phyloP scores from a whole-genome alignment of 1,140 invertebrate genomes.

The Pectinophora gossypiella region DNA sequence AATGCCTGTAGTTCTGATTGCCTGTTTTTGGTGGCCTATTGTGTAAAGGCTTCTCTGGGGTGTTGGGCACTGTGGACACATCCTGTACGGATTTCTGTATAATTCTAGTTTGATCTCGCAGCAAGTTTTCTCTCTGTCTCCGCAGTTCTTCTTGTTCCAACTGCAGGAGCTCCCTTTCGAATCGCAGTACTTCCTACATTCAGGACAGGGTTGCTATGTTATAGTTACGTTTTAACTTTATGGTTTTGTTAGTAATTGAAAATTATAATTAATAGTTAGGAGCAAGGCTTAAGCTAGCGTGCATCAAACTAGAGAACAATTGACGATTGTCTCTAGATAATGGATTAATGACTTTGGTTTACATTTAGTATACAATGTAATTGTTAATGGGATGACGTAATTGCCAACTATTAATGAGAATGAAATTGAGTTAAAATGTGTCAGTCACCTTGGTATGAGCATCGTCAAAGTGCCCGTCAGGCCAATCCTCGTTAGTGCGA shows the following conservation, averaged over 20 bases:
- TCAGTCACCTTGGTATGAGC: slow-evolving; percentile 66
- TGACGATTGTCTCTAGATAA: no score
- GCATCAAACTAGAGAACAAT: neutral
- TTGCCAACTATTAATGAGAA: neutral
- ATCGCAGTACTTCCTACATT: slow-evolving; percentile 81
- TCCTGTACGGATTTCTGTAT: slow-evolving; percentile 81
- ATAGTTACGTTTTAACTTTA: slow-evolving; percentile 16
- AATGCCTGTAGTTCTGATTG: slow-evolving; percentile 78
- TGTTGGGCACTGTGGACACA: slow-evolving; percentile 56
- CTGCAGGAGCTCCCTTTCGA: slow-evolving; percentile 85
- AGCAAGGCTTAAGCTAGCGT: slow-evolving; percentile 27
- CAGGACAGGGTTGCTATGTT: slow-evolving; percentile 4
- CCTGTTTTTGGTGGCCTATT: slow-evolving; percentile 25
- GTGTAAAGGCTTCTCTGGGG: slow-evolving; percentile 37
- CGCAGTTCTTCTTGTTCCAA: slow-evolving; percentile 86
- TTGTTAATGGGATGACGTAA: no score
- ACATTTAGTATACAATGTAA: no score
- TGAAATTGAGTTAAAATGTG: slow-evolving; percentile 28
- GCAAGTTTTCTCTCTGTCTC: slow-evolving; percentile 81
- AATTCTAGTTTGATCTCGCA: slow-evolving; percentile 78
- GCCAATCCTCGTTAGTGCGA: slow-evolving; percentile 62
- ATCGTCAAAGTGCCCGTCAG: slow-evolving; percentile 60
- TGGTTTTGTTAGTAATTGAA: slow-evolving; percentile 6
- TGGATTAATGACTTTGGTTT: no score
- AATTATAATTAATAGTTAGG: slow-evolving; percentile 14